Conservation (phyloP, 2,888 invertebrate genomes). For the Drosophila diplacantha region DNA sequence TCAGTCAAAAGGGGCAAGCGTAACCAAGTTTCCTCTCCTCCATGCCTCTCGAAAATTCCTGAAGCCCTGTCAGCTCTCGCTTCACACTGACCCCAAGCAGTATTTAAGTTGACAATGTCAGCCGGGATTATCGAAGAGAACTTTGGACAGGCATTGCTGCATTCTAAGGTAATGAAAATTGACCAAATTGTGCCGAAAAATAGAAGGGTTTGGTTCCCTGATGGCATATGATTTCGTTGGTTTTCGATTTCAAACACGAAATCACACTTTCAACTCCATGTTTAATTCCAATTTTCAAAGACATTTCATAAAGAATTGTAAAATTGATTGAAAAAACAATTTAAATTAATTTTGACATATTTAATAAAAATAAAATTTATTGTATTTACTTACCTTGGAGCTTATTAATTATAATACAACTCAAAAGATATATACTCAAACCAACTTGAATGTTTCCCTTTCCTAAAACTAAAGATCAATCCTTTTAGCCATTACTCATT, state of each 20-base stretch:
- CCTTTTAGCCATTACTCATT: conserved; percentile 39
- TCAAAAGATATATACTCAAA: neutral
- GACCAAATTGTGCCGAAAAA: conserved; percentile 2
- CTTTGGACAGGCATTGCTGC: neutral
- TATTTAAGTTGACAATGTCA: conserved; percentile 45
- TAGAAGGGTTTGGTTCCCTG: neutral
- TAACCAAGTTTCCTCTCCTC: conserved; percentile 6
- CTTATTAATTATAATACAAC: neutral
- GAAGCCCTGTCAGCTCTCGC: conserved; percentile 32
- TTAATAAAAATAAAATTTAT: too few species aligned
- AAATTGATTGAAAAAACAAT: too few species aligned
- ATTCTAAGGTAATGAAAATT: conserved; percentile 15
- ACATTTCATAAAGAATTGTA: too few species aligned
- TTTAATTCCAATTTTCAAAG: neutral
- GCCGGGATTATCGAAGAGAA: conserved; percentile 16
- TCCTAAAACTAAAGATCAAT: conserved; percentile 14
- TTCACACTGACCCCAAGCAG: conserved; percentile 29
- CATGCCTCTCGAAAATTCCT: neutral
- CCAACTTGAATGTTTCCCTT: neutral
- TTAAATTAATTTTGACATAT: too few species aligned
- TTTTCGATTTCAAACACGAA: neutral
- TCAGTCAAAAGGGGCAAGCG: conserved; percentile 49
- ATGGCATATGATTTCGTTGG: neutral
- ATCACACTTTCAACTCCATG: neutral
- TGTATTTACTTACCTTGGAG: too few species aligned